Base-by-base conservation (phyloP, 2,797 vertebrate species). In the Nasua narica region DNA sequence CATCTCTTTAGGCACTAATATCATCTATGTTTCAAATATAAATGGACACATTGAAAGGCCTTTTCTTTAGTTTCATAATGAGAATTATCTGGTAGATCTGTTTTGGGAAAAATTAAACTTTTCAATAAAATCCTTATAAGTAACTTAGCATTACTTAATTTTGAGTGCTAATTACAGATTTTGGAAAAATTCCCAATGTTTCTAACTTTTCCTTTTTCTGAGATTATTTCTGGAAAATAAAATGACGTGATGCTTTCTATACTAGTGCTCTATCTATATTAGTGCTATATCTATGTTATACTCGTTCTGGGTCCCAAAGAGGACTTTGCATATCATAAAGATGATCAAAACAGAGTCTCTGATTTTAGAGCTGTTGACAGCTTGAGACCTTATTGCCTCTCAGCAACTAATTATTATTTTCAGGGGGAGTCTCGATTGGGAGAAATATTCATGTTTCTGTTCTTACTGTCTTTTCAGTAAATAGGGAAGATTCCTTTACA, bases 341-440 rank as follows among this genome's bases (percentile, higher is more conserved):
- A 78, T 94, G 96, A 98, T 97, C 96, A 98, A 97, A 96, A 77
- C 82, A 86, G 90, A 96, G 90, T 95, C 88, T 97, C 87, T 95
- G 96, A 97, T 98, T 98, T 98, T 3, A 86, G 97, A 97, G 77
- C 95, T 98, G 97, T 97, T 98, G 97, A 98, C 97, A 97, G 97
- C 97, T 97, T 97, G 85, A 97, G 97, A 97, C 91, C 95, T 90
- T 93, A 94, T 81, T 95, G 87, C 86, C 94, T 98, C 98, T 98
- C 91, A 97, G 60, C 69, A 98, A 93, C 92, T 98, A 98, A 98
- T 98, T 98, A 98, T 97, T 98, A 96, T 98, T 98, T 98, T 98
- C 92, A 76, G 95, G 92, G 92, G 65, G 91, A 97, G 95, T 97
- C 95, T 94, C 94, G 97, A 94, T 97, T 96, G 98, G 91, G 58